A percentile compares a stretch with the other conserved stretches of the same genome.
phyloP scores from a whole-genome alignment of 92 coral and sea anemone genomes.

The Actinernus sp. region DNA sequence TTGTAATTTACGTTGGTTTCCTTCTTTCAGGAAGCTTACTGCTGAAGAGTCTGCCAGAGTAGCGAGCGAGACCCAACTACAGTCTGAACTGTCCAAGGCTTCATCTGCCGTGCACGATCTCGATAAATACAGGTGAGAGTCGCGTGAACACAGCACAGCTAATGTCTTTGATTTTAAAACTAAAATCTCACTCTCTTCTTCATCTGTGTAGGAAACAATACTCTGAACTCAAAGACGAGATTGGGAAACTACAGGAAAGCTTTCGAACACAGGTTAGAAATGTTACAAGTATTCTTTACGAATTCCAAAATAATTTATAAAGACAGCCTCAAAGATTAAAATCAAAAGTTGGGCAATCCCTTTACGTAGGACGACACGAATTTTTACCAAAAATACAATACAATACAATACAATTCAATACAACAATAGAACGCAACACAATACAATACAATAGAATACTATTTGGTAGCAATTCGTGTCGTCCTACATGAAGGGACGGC shows the following conservation, averaged over 20 bases:
- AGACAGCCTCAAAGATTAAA: too few relatives aligned
- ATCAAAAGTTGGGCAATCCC: too few relatives aligned
- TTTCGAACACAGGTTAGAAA: constrained; percentile 76
- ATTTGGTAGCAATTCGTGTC: too few relatives aligned
- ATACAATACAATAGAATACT: too few relatives aligned
- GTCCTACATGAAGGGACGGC: too few relatives aligned
- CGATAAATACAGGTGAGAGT: constrained; percentile 80
- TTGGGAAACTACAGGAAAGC: constrained; percentile 64
- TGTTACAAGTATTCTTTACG: background rate
- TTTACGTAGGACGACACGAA: too few relatives aligned
- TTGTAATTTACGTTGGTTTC: constrained; percentile 50
- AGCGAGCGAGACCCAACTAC: constrained; percentile 80
- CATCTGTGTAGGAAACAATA: constrained; percentile 66
- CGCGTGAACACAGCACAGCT: too few relatives aligned
- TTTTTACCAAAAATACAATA: too few relatives aligned
- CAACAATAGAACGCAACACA: too few relatives aligned
- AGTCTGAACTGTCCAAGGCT: constrained; percentile 79
- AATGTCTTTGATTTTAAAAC: background rate
- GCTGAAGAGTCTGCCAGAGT: constrained; percentile 93
- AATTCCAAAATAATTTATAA: background rate
- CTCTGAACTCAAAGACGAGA: constrained; percentile 82
- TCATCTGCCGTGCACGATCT: constrained; percentile 88
- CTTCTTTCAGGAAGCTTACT: constrained; percentile 70
- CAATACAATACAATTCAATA: too few relatives aligned
- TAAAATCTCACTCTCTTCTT: background rate